Conservation (phyloP, 1,140 invertebrate genomes). For the Megathymus violae region DNA sequence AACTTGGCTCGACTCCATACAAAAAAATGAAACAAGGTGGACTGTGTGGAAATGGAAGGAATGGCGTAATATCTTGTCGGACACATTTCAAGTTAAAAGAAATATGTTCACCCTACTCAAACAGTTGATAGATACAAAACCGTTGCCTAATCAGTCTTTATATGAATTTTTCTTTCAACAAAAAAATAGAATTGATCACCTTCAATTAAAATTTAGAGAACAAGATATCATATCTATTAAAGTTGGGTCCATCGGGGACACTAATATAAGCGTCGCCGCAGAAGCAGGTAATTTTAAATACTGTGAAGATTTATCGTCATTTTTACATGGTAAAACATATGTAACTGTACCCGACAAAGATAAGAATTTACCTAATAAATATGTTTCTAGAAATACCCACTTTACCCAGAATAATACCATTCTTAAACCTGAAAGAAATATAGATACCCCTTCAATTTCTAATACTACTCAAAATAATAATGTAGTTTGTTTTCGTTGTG, state of each 20-base stretch:
- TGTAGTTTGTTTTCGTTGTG: conserved; percentile 26
- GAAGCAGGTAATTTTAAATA: conserved; percentile 26
- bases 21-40: conserved; percentile 43
- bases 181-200: conserved; percentile 34
- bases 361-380: neutral
- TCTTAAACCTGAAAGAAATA: neutral
- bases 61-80: conserved; percentile 37
- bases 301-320: conserved; percentile 29
- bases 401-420: neutral
- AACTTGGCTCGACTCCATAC: conserved; percentile 43
- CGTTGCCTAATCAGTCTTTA: conserved; percentile 35
- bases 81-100: conserved; percentile 41
- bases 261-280: conserved; percentile 22
- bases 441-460: neutral
- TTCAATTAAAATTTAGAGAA: conserved; percentile 29
- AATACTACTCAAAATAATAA: conserved; percentile 2
- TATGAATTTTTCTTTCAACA: conserved; percentile 48
- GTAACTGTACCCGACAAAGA: conserved; percentile 4
- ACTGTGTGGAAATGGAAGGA: conserved; percentile 45
- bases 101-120: conserved; percentile 43
- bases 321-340: conserved; percentile 29
- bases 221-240: conserved; percentile 35
- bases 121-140: conserved; percentile 42
- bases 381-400: conserved; percentile 11
- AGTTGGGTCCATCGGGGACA: conserved; percentile 33